phyloP scores from a whole-genome alignment of 64 coral and sea anemone genomes.

The Cladopsammia gracilis region DNA sequence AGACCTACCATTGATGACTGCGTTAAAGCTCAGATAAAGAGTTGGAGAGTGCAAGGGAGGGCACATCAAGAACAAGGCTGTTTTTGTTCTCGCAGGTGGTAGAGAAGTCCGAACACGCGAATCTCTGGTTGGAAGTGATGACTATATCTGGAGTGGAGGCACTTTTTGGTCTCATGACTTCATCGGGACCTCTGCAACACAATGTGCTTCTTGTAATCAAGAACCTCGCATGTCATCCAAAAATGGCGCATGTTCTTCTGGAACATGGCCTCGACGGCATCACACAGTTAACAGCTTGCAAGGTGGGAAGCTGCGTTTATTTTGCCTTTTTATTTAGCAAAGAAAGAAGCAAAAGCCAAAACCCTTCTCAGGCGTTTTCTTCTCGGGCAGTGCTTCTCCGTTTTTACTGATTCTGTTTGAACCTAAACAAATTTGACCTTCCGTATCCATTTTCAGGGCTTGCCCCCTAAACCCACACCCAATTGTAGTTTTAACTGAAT shows the following conservation, averaged over 20 bases:
- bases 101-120: constrained; percentile 44
- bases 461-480: too few species aligned
- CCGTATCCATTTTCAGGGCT: too few species aligned
- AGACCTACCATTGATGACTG: too few species aligned
- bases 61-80: not conserved
- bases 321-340: not conserved
- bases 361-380: not conserved
- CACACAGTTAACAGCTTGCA: constrained; percentile 25
- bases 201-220: constrained; percentile 41
- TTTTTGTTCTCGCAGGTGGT: constrained; percentile 35
- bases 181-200: not conserved
- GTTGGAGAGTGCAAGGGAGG: not conserved
- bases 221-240: constrained; percentile 65
- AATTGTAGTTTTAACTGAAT: too few species aligned
- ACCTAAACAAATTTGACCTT: too few species aligned
- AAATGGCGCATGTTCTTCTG: constrained; percentile 66
- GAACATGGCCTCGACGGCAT: constrained; percentile 32
- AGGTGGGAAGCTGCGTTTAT: constrained; percentile 18
- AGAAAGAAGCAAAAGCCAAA: not conserved
- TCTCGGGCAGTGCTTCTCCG: too few species aligned
- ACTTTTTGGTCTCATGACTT: constrained; percentile 35
- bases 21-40: too few species aligned
- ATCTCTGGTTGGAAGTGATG: constrained; percentile 82
- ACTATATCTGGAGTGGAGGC: constrained; percentile 74
- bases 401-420: too few species aligned